Conservation (phyloP, 2,888 invertebrate genomes). For the Metellina segmentata region DNA sequence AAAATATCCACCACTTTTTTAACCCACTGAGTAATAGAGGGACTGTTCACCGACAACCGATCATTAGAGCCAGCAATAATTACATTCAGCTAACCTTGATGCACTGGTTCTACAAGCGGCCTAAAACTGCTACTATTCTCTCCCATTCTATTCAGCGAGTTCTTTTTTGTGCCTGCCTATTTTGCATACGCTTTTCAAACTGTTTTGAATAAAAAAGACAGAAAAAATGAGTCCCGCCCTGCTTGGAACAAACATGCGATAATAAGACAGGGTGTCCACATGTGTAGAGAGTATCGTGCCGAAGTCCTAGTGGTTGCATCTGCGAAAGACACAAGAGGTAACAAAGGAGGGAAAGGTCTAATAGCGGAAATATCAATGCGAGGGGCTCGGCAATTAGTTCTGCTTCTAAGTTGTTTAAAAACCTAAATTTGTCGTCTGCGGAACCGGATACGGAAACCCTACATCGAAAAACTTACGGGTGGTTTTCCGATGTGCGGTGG, state of each 20-base stretch:
- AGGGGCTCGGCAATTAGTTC: constrained; percentile 59
- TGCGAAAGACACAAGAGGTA: constrained; percentile 36
- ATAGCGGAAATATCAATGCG: constrained; percentile 65
- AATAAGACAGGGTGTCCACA: constrained; percentile 5
- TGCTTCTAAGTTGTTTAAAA: constrained; percentile 56
- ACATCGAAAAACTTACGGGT: constrained; percentile 45
- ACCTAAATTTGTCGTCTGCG: constrained; percentile 46
- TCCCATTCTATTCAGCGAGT: constrained; percentile 22
- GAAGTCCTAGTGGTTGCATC: constrained; percentile 13
- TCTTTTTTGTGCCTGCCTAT: constrained; percentile 17
- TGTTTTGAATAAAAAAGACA: constrained; percentile 42
- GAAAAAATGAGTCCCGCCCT: constrained; percentile 44
- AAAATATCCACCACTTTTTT: neutral
- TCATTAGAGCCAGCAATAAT: neutral
- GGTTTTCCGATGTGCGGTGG: constrained; percentile 37
- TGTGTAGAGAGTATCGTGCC: neutral
- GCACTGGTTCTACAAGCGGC: neutral
- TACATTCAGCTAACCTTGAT: constrained; percentile 17
- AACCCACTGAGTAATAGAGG: neutral
- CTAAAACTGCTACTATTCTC: constrained; percentile 34
- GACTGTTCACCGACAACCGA: neutral
- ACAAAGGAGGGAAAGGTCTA: constrained; percentile 38
- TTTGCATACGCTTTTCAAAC: constrained; percentile 47
- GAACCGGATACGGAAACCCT: constrained; percentile 54
- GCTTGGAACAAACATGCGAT: constrained; percentile 8